Evolutionary conservation across 2,888 invertebrate species (phyloP).

Genomic region (Chouioia cunea): DNA sequence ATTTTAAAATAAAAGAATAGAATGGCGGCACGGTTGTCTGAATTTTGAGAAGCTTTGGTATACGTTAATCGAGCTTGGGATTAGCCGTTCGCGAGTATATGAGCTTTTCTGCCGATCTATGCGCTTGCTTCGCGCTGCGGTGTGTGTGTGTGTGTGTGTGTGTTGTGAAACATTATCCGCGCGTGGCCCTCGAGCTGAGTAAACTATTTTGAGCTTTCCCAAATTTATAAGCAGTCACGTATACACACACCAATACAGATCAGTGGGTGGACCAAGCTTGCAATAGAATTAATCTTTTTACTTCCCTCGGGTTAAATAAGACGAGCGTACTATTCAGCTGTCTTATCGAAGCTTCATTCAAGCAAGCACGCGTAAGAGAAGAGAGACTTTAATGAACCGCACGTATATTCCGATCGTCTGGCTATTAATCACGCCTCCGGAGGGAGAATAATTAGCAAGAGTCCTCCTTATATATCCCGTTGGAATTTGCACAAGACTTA

Average conservation of each 20-base stretch:
- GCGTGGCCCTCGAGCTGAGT: conserved; percentile 53
- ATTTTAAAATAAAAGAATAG: too few relatives aligned
- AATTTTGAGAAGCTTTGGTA: too few relatives aligned
- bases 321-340: conserved; percentile 38
- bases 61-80: too few relatives aligned
- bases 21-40: too few relatives aligned
- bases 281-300: conserved; percentile 62
- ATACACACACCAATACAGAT: too few relatives aligned
- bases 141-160: too few relatives aligned
- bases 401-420: not conserved
- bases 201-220: conserved; percentile 63
- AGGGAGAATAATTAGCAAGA: too few relatives aligned
- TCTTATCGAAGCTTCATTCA: conserved; percentile 46
- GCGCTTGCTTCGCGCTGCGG: too few relatives aligned
- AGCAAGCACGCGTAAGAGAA: not conserved
- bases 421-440: too few relatives aligned
- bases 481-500: conserved; percentile 41
- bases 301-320: conserved; percentile 60
- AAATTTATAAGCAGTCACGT: conserved; percentile 62
- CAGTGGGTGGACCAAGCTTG: conserved; percentile 56
- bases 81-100: too few relatives aligned
- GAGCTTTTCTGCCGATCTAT: too few relatives aligned
- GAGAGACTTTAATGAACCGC: not conserved
- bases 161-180: not conserved
- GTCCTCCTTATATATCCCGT: too few relatives aligned